These are phyloP conservation scores for Torymus auratus DNA, from an alignment of 2,888 invertebrate genomes.

Conservation along the genomic window DNA sequence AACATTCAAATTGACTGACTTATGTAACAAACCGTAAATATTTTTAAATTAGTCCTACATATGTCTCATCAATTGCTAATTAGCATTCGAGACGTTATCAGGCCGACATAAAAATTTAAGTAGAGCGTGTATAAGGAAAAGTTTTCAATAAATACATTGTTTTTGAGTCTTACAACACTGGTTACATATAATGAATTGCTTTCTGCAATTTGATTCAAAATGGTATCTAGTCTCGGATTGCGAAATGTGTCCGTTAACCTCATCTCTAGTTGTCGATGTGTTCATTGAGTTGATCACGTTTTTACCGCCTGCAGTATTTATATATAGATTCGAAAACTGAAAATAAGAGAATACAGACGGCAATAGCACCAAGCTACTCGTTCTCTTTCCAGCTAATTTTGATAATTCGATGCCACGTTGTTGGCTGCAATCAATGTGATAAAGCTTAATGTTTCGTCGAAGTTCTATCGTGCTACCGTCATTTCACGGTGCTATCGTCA, in stretches of 20 bases:
- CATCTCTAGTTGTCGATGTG: neutral
- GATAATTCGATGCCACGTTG: conserved; percentile 30
- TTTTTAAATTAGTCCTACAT: neutral
- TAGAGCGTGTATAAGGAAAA: conserved; percentile 3
- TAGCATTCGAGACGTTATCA: conserved; percentile 14
- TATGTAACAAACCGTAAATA: neutral
- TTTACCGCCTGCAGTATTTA: neutral
- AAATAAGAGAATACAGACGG: neutral
- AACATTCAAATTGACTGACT: neutral
- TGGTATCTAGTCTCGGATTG: no score
- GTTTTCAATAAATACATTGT: conserved; percentile 22
- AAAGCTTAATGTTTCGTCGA: conserved; percentile 27
- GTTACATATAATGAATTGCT: neutral
- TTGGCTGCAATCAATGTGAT: conserved; percentile 39
- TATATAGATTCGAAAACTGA: neutral
- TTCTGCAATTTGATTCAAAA: neutral
- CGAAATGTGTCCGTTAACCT: no score
- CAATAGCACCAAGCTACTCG: neutral
- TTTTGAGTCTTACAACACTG: neutral
- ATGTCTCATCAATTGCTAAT: conserved; percentile 22
- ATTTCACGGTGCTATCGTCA: conserved; percentile 23
- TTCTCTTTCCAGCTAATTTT: conserved; percentile 12
- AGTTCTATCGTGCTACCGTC: conserved; percentile 24
- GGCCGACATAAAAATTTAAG: conserved; percentile 19
- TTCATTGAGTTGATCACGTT: conserved; percentile 7